Base-by-base conservation (phyloP, 2,113 vertebrate species). In the Clupea harengus region DNA sequence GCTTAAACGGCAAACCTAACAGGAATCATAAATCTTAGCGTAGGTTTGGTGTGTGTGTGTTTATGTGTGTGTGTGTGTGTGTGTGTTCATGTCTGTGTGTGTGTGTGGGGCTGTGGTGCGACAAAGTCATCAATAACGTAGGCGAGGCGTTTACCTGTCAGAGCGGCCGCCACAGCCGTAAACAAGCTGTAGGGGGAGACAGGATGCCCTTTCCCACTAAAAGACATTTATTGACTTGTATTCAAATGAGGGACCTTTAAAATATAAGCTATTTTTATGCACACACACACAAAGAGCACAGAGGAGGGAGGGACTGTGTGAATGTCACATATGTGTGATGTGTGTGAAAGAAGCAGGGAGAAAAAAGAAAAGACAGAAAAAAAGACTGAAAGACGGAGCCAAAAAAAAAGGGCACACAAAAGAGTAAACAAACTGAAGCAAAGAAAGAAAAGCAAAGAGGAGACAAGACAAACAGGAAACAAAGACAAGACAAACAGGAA, bases 201-300 rank as follows among this genome's bases (percentile, higher is more conserved):
- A 54, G 75, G 45, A 52, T 93, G 93, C 88, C 90, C 91, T 94
- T 94, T 93, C 87, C 81, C 81, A 82, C 52, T 88, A 75, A 91
- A 92, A 90, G 86, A 83, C 72, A 82, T 91, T 90, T 91, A 94
- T 92, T 93, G 94, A 94, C 93, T 94, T 91, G 57, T 93, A 95
- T 95, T 93, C 87, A 93, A 95, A 95, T 94, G 92, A 92, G 91
- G 86, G 89, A 94, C 93, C 93, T 94, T 94, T 93, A 81, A 87
- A 86, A 83, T 88, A 85, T 25, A 44, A 50, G 83, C 89, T 82
- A 54, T 89, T 86, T 86, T 81, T 86, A 64, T 85, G 54, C 32
- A 67, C 54, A 46, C 0, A 85, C 85, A 82, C 28, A 72, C 10
- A 72, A 32, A 67, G 25, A 28, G 25, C 28, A 10, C 9, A 28